phyloP scores from a whole-genome alignment of 2,888 invertebrate genomes.

The Endotricha flammealis region DNA sequence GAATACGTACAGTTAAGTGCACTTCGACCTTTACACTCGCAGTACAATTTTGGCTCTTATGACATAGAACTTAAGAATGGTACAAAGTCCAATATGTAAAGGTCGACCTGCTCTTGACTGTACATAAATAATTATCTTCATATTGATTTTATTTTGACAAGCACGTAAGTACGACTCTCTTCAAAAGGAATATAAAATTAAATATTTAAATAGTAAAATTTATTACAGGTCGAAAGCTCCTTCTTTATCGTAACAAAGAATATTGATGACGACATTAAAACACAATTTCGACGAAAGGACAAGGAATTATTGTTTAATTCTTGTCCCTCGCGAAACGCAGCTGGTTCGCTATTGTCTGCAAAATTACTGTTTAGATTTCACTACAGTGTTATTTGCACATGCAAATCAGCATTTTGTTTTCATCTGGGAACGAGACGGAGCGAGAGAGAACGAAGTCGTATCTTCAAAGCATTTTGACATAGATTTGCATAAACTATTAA shows the following conservation, averaged over 20 bases:
- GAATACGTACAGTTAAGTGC: too few relatives aligned
- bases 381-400: slow-evolving; percentile 73
- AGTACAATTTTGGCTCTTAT: too few relatives aligned
- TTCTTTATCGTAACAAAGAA: slow-evolving; percentile 19
- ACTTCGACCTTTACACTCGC: too few relatives aligned
- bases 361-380: slow-evolving; percentile 74
- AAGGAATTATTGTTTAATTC: slow-evolving; percentile 68
- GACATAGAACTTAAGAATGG: too few relatives aligned
- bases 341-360: slow-evolving; percentile 63
- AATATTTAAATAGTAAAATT: too few relatives aligned
- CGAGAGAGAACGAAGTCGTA: slow-evolving; percentile 27
- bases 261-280: slow-evolving; percentile 21
- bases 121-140: too few relatives aligned
- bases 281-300: slow-evolving; percentile 40
- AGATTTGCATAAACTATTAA: slow-evolving; percentile 73
- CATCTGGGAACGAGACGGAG: slow-evolving; percentile 41
- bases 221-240: too few relatives aligned
- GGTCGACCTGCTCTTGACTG: too few relatives aligned
- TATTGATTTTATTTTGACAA: too few relatives aligned
- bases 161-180: too few relatives aligned
- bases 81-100: too few relatives aligned
- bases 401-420: slow-evolving; percentile 76
- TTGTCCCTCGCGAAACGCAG: slow-evolving; percentile 49
- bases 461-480: slow-evolving; percentile 36
- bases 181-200: too few relatives aligned